Base-by-base conservation (phyloP, 2,797 vertebrate genomes). In the Falco peregrinus region DNA sequence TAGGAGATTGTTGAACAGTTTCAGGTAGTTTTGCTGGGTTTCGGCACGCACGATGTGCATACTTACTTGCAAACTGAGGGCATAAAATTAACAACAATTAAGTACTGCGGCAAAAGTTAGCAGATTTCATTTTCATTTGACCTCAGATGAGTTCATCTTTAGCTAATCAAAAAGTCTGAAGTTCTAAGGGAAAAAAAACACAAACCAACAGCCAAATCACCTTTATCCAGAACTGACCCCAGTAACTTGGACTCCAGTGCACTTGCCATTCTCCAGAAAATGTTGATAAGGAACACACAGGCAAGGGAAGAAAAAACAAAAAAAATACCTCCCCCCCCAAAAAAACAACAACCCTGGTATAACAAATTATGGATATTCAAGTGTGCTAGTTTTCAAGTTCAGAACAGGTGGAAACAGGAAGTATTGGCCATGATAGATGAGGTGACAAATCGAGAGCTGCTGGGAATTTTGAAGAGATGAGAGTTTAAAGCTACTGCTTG, bases 11-110 rank as follows among this genome's bases (percentile, higher is more conserved):
- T 61, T 47, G 50, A 0, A 16, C 31, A 80, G 50, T 87, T 83
- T 6, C 14, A 47, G 83, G 28, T 19, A 25, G 29, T 69, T 80
- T 60, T 80, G 37, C 29, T 3, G 1, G 10, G 33, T 84, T 37
- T 81, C 47, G 16, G 56, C 56, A 64, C 2, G 2, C 0, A 1
- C 33, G 29, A 1, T 9, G 13, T 18, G 16, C 11, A 3, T 75
- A 35, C 33, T 82, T 24, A 11, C 17, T 67, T 93, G 79, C 67
- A 89, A 68, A 60, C 67, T 10, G 65, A 79, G 61, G 54, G 51
- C 48, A 51, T 19, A 71, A 79, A 83, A n/a, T 24, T 43, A 56
- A 14, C 35, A 75, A 54, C 35, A 75, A 54, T 51, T 50, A 50
- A 53, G 71, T 85, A 20, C n/a, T 57, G 47, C 10, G 17, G n/a